Evolutionary conservation across 2,888 invertebrate species (phyloP).

Genomic region (Trilocha varians): DNA sequence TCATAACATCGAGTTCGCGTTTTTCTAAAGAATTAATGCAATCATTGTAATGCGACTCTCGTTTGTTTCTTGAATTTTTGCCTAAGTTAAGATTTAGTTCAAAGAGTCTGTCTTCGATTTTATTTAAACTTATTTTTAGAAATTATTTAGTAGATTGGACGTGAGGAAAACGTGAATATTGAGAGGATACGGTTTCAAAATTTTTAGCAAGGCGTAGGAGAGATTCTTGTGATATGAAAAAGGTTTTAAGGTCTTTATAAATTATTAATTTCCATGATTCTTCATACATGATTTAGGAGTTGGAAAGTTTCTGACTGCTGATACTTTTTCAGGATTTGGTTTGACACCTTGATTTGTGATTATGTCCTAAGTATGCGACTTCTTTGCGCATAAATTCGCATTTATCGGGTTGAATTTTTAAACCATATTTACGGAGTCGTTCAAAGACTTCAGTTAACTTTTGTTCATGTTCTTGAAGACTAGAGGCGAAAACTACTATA

Average conservation of each 20-base stretch:
- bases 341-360: slow-evolving; percentile 30
- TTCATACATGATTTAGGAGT: slow-evolving; percentile 14
- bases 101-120: slow-evolving; percentile 13
- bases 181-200: slow-evolving; percentile 8
- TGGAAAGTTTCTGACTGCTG: slow-evolving; percentile 10
- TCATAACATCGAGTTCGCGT: slow-evolving; percentile 13
- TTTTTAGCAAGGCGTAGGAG: slow-evolving; percentile 10
- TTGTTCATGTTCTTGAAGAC: slow-evolving; percentile 23
- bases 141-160: slow-evolving; percentile 12
- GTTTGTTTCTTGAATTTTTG: slow-evolving; percentile 14
- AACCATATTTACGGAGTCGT: slow-evolving; percentile 15
- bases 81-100: slow-evolving; percentile 15
- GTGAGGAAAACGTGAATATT: slow-evolving; percentile 9
- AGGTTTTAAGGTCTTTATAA: slow-evolving; percentile 14
- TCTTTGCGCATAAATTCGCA: slow-evolving; percentile 30
- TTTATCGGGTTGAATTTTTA: slow-evolving; percentile 31
- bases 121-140: slow-evolving; percentile 13
- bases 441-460: slow-evolving; percentile 23
- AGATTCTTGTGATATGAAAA: slow-evolving; percentile 17
- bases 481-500: slow-evolving; percentile 19
- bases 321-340: slow-evolving; percentile 21
- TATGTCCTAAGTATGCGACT: slow-evolving; percentile 37
- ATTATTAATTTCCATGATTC: slow-evolving; percentile 18
- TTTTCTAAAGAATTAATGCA: slow-evolving; percentile 23
- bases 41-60: slow-evolving; percentile 20